Percentiles rank a stretch among this genome's conserved stretches.
Evolutionary conservation across 2,888 invertebrate genomes (phyloP).

Genomic region (Strigamia maritima): DNA sequence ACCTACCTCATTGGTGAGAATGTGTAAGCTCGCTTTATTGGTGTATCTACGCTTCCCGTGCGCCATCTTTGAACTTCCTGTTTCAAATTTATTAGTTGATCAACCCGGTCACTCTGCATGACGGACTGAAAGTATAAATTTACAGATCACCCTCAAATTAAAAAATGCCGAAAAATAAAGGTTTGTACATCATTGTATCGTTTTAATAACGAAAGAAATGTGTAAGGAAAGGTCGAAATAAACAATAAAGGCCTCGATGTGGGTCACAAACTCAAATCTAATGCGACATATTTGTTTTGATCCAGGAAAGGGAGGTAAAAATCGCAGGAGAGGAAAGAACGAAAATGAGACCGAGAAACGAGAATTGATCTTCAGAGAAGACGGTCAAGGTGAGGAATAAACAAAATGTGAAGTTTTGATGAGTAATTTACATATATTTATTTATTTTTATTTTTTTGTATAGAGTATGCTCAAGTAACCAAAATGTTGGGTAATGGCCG

Average conservation of each 20-base stretch:
- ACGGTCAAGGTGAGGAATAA: constrained; percentile 75
- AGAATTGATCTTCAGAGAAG: constrained; percentile 98
- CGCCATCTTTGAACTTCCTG: too few species aligned
- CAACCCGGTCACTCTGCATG: too few species aligned
- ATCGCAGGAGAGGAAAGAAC: constrained; percentile 98
- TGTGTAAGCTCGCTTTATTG: too few species aligned
- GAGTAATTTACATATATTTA: background rate
- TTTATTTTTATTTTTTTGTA: constrained; percentile 34
- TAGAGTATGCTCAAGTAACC: constrained; percentile 98
- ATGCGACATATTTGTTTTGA: background rate
- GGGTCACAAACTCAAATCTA: too few species aligned
- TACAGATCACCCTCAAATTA: background rate
- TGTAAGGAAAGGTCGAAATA: too few species aligned
- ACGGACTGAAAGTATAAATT: too few species aligned
- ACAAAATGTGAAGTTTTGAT: background rate
- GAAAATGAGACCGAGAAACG: constrained; percentile 99
- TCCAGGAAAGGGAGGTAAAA: constrained; percentile 99
- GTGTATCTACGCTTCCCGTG: too few species aligned
- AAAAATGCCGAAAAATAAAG: background rate
- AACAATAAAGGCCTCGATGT: too few species aligned
- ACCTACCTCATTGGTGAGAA: too few species aligned
- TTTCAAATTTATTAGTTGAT: too few species aligned
- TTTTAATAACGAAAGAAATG: background rate
- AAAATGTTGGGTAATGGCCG: constrained; percentile 99
- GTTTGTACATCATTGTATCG: background rate